Conservation (phyloP, 64 coral and sea anemone species). For the Acropora tenuis region DNA sequence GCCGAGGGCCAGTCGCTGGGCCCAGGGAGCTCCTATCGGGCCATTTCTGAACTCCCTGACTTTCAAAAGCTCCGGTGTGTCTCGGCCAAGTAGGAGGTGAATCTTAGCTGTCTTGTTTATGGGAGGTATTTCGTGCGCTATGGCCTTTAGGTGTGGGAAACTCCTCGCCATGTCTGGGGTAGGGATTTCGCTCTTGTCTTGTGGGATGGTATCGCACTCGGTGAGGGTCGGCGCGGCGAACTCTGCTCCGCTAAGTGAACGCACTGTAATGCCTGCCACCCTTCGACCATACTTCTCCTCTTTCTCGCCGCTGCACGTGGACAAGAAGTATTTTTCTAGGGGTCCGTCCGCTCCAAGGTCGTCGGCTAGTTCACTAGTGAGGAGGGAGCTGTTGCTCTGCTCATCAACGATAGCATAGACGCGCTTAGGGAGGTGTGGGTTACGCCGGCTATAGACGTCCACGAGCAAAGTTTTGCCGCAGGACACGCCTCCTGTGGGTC, state of each 20-base stretch:
- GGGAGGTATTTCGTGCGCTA: no score
- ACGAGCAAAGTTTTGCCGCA: constrained; percentile 52
- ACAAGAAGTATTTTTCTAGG: constrained; percentile 35
- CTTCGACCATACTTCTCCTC: constrained; percentile 42
- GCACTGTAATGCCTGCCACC: constrained; percentile 13
- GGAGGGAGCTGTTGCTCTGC: constrained; percentile 60
- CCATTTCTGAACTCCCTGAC: no score
- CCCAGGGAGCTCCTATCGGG: no score
- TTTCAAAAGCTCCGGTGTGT: no score
- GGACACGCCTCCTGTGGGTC: constrained; percentile 36
- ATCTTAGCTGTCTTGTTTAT: no score
- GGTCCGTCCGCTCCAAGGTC: constrained; percentile 26
- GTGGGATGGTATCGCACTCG: constrained; percentile 68
- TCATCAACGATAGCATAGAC: constrained; percentile 68
- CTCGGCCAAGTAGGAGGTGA: no score
- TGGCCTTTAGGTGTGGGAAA: not conserved
- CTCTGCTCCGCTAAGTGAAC: constrained; percentile 20
- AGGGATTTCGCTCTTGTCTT: constrained; percentile 59
- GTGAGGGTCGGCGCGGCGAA: constrained; percentile 42
- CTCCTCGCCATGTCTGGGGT: constrained; percentile 52
- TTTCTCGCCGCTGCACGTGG: constrained; percentile 54
- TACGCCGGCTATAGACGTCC: constrained; percentile 38
- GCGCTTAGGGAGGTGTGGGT: constrained; percentile 5
- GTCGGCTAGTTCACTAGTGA: constrained; percentile 29
- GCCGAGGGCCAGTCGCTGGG: no score